These are phyloP conservation scores for Cheilosia vulpina DNA, from an alignment of 2,888 invertebrate genomes.

Conservation along the genomic window DNA sequence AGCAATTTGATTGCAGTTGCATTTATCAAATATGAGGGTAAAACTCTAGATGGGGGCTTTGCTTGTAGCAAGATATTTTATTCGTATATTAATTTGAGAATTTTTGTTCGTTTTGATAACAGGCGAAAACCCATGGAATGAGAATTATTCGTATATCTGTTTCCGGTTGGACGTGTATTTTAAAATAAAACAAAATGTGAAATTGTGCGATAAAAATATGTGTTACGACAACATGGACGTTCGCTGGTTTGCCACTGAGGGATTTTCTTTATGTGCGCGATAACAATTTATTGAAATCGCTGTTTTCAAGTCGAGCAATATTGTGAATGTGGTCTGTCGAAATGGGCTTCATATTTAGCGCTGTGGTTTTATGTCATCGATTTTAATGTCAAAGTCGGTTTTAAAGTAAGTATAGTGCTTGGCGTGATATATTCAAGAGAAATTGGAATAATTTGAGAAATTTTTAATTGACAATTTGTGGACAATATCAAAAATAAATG, in stretches of 20 bases:
- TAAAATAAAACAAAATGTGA: slow-evolving; percentile 30
- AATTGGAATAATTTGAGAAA: too few relatives aligned
- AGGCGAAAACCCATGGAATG: slow-evolving; percentile 39
- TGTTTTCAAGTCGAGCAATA: too few relatives aligned
- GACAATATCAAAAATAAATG: too few relatives aligned
- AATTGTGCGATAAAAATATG: slow-evolving; percentile 53
- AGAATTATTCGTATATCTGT: slow-evolving; percentile 49
- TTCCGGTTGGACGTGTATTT: slow-evolving; percentile 57
- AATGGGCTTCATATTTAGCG: too few relatives aligned
- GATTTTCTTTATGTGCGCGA: not conserved
- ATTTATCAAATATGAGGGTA: slow-evolving; percentile 26
- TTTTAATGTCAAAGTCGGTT: too few relatives aligned
- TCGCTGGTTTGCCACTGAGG: slow-evolving; percentile 22
- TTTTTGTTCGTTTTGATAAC: slow-evolving; percentile 39
- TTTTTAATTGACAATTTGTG: too few relatives aligned
- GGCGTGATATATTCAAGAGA: too few relatives aligned
- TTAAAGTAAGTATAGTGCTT: too few relatives aligned
- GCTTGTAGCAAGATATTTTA: slow-evolving; percentile 20
- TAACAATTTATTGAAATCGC: not conserved
- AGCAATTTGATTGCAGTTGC: slow-evolving; percentile 12
- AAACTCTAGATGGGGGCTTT: not conserved
- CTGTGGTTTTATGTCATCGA: too few relatives aligned
- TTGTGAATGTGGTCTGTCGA: too few relatives aligned
- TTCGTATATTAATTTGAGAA: slow-evolving; percentile 37
- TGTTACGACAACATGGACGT: slow-evolving; percentile 49